phyloP scores from a whole-genome alignment of 1,140 invertebrate genomes.

The Brevipalpus yothersi region DNA sequence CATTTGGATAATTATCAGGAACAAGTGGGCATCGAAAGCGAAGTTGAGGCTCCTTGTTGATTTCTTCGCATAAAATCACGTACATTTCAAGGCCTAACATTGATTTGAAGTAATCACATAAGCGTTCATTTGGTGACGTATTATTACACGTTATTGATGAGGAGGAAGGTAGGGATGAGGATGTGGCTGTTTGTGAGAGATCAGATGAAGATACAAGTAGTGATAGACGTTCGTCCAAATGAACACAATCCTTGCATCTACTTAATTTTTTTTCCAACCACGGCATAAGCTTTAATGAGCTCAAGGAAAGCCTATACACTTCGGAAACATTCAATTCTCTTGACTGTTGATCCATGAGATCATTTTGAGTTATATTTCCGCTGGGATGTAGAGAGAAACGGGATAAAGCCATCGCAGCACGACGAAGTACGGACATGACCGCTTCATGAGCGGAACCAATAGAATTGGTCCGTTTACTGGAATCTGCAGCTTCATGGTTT shows the following conservation, averaged over 20 bases:
- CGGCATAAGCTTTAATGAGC: not conserved
- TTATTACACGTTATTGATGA: not conserved
- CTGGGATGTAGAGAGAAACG: not conserved
- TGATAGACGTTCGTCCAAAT: not conserved
- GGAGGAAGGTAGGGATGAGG: not conserved
- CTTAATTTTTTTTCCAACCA: not conserved
- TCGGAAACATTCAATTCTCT: not conserved
- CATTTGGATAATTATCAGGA: too few relatives aligned
- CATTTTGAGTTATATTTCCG: not conserved
- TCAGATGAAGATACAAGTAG: not conserved
- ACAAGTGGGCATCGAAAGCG: not conserved
- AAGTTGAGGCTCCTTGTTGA: not conserved
- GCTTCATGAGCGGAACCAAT: constrained; percentile 60
- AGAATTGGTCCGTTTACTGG: constrained; percentile 27
- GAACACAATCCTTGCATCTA: not conserved
- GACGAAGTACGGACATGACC: constrained; percentile 62
- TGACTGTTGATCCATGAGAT: not conserved
- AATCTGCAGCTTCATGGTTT: not conserved
- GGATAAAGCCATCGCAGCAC: constrained; percentile 48
- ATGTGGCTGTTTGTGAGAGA: too few relatives aligned
- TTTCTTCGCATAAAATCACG: not conserved
- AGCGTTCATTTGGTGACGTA: not conserved
- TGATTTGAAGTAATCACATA: not conserved
- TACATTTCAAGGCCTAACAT: not conserved
- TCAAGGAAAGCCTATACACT: not conserved